Evolutionary conservation across 1,140 invertebrate genomes (phyloP).

Genomic region (Pseudobourletiella spinata): DNA sequence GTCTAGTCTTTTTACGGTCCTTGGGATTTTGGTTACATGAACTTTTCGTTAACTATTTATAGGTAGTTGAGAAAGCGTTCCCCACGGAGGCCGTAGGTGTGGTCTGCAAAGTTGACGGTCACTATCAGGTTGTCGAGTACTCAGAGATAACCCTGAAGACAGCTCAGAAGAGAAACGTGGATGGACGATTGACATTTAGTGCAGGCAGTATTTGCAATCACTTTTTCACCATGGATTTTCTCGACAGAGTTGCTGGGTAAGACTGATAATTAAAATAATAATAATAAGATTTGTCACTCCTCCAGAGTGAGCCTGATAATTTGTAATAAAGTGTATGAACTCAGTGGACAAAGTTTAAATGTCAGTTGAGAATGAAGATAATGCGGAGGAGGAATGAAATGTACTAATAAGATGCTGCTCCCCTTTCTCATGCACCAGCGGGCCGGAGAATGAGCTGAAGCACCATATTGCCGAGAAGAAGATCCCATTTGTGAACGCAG

Average conservation of each 20-base stretch:
- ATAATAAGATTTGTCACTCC: not conserved
- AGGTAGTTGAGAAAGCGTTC: conserved; percentile 81
- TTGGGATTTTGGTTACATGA: too few relatives aligned
- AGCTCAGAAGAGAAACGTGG: conserved; percentile 63
- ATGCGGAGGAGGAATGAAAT: not conserved
- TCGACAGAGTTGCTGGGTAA: conserved; percentile 51
- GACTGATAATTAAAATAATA: too few relatives aligned
- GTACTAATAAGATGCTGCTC: not conserved
- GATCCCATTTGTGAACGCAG: conserved; percentile 73
- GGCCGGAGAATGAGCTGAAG: conserved; percentile 61
- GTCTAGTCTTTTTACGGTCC: too few relatives aligned
- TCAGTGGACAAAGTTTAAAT: not conserved
- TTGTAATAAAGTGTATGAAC: not conserved
- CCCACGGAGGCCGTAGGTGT: conserved; percentile 92
- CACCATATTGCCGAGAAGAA: conserved; percentile 97
- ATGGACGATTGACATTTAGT: conserved; percentile 78
- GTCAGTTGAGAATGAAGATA: not conserved
- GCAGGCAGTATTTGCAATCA: conserved; percentile 99
- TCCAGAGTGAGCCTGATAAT: not conserved
- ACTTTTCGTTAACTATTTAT: too few relatives aligned
- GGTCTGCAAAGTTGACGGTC: conserved; percentile 78
- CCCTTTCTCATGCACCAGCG: conserved; percentile 38
- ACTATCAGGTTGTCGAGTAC: conserved; percentile 93
- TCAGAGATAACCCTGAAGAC: conserved; percentile 86
- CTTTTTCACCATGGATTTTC: conserved; percentile 83